These are phyloP conservation scores for Terrapene triunguis DNA, from an alignment of 2,113 vertebrate species.

Conservation along the genomic window DNA sequence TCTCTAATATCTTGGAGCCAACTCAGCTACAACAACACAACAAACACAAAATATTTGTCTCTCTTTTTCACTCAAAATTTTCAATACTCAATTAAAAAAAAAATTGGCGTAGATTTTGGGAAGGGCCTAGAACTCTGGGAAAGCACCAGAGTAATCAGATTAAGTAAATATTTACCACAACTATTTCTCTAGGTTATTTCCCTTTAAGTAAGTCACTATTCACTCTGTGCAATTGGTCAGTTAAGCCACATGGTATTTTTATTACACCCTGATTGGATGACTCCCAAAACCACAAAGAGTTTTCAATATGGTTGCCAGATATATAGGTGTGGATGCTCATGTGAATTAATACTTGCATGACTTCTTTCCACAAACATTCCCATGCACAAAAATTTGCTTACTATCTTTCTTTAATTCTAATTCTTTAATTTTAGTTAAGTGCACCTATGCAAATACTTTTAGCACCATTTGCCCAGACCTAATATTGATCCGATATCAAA, in stretches of 20 bases:
- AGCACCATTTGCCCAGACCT: background rate
- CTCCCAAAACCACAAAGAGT: slow-evolving; percentile 70
- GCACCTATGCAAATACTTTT: background rate
- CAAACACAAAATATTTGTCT: background rate
- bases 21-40: background rate
- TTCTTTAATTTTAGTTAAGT: slow-evolving; percentile 16
- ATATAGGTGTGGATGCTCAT: background rate
- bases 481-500: background rate
- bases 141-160: slow-evolving; percentile 57
- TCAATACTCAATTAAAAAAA: background rate
- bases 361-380: slow-evolving; percentile 50
- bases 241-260: slow-evolving; percentile 58
- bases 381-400: slow-evolving; percentile 31
- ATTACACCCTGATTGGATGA: slow-evolving; percentile 65
- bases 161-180: slow-evolving; percentile 66
- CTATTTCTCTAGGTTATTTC: slow-evolving; percentile 67
- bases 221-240: slow-evolving; percentile 61
- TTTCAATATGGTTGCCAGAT: slow-evolving; percentile 65
- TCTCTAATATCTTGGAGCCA: background rate
- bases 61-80: background rate
- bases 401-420: background rate
- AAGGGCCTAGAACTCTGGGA: slow-evolving; percentile 41
- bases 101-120: slow-evolving; percentile 25
- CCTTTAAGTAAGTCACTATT: slow-evolving; percentile 62
- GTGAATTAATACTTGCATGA: slow-evolving; percentile 63